Evolutionary conservation across 1,140 invertebrate species (phyloP), one percentile per base, ranked within the genome.

Genomic region (Dryas iulia): DNA sequence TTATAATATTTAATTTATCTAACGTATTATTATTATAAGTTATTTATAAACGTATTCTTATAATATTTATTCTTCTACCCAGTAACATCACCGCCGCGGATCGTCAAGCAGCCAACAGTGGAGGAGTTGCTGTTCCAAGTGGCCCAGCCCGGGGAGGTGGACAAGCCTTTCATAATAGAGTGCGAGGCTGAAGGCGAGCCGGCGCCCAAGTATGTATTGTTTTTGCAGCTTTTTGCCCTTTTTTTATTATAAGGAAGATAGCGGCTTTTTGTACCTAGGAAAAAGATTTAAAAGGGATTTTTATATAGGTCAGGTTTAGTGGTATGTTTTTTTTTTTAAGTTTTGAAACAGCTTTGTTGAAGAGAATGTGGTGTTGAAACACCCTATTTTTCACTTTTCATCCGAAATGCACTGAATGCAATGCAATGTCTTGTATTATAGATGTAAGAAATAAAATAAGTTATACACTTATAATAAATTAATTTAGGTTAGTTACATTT

Each of bases 121-220:
- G 97, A 97, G 84, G 97, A 98, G 92, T 93, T 97, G 72, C 93
- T 98, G 47, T 98, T 98, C 92, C 97, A 98, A 94, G 97, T 98
- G 62, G 95, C 95, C 47, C 94, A 95, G 81, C 94, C 94, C 73
- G 92, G 93, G 39, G 97, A 98, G 93, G 97, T 96, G 87, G 96
- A 98, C 86, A 98, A 97, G 91, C 97, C 97, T 53, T 98, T 98
- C 92, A 95, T 97, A 70, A 97, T 98, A 73, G 97, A 98, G 91
- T 98, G 98, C 82, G 97, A 98, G 92, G 97, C 98, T 12, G 96
- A 97, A 89, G 97, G 97, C 77, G 96, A 98, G 92, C 98, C 97
- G 18, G 95, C 95, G 62, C 97, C 97, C 52, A 96, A 94, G 96
- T 97, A 94, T 93, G 94, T 94, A 26, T 56, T 25, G 23, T 25